Evolutionary conservation across 2,888 invertebrate genomes (phyloP).

Genomic region (Dexiosoma caninum): DNA sequence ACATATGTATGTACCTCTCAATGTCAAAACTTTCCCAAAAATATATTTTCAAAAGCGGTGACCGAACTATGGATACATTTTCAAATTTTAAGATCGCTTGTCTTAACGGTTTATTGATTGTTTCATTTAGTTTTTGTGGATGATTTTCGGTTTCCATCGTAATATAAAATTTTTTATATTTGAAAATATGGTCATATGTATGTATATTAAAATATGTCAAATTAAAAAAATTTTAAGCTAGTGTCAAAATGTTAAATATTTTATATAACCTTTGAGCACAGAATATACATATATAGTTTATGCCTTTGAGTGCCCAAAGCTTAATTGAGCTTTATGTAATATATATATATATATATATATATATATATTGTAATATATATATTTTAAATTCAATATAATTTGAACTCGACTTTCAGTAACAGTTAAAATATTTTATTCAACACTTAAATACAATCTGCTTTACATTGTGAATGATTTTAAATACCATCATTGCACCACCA

Average conservation of each 20-base stretch:
- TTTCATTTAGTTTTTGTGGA: neutral
- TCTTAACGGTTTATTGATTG: neutral
- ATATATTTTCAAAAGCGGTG: constrained; percentile 71
- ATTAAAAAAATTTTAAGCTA: too few relatives aligned
- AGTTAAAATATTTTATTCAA: too few relatives aligned
- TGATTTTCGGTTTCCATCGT: neutral
- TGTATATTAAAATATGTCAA: too few relatives aligned
- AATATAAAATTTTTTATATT: neutral
- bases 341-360: neutral
- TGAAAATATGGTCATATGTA: neutral
- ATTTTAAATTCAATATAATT: too few relatives aligned
- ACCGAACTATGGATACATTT: constrained; percentile 69
- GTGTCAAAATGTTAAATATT: too few relatives aligned
- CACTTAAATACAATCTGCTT: too few relatives aligned
- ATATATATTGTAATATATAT: too few relatives aligned
- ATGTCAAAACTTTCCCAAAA: constrained; percentile 73
- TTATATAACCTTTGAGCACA: too few relatives aligned
- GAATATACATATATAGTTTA: too few relatives aligned
- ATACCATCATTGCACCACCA: neutral
- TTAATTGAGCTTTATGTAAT: too few relatives aligned
- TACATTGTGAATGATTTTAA: constrained; percentile 37
- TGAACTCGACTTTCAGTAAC: too few relatives aligned
- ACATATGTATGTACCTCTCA: constrained; percentile 64
- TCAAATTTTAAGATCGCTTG: constrained; percentile 69
- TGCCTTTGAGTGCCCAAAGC: too few relatives aligned